phyloP scores from a whole-genome alignment of 2,888 invertebrate genomes.

The Gastrophysa polygoni region DNA sequence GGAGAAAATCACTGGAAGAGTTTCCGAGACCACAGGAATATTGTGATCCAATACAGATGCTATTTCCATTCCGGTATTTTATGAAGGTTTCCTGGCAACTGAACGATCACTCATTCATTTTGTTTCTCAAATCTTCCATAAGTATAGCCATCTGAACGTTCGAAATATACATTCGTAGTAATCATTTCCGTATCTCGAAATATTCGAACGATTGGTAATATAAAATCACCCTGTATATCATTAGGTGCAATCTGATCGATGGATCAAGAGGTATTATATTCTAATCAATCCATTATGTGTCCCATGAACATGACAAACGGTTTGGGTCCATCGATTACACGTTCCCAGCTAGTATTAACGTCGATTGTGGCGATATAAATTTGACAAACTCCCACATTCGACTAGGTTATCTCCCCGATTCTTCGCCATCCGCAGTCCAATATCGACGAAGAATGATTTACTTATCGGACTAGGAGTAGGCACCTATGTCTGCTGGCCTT shows the following conservation, averaged over 20 bases:
- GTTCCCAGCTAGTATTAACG: slow-evolving; percentile 24
- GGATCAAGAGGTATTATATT: neutral
- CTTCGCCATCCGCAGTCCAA: slow-evolving; percentile 34
- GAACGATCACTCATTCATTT: too few relatives aligned
- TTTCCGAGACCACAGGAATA: too few relatives aligned
- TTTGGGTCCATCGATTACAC: neutral
- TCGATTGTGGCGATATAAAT: slow-evolving; percentile 29
- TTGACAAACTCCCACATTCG: slow-evolving; percentile 31
- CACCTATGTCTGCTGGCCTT: slow-evolving; percentile 42
- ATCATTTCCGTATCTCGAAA: too few relatives aligned
- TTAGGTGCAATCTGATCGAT: neutral
- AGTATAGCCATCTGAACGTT: too few relatives aligned
- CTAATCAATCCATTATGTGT: neutral
- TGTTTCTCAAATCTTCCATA: too few relatives aligned
- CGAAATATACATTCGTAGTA: too few relatives aligned
- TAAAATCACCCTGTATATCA: neutral
- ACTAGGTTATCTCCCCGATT: slow-evolving; percentile 34
- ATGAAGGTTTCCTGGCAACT: too few relatives aligned
- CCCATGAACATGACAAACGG: neutral
- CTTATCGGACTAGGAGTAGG: slow-evolving; percentile 41
- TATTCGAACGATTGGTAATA: too few relatives aligned
- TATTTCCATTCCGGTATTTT: too few relatives aligned
- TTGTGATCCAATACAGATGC: too few relatives aligned
- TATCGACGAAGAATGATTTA: slow-evolving; percentile 45
- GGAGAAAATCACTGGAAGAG: too few relatives aligned